phyloP scores from a whole-genome alignment of 2,888 invertebrate species.

The Eilema caniola region DNA sequence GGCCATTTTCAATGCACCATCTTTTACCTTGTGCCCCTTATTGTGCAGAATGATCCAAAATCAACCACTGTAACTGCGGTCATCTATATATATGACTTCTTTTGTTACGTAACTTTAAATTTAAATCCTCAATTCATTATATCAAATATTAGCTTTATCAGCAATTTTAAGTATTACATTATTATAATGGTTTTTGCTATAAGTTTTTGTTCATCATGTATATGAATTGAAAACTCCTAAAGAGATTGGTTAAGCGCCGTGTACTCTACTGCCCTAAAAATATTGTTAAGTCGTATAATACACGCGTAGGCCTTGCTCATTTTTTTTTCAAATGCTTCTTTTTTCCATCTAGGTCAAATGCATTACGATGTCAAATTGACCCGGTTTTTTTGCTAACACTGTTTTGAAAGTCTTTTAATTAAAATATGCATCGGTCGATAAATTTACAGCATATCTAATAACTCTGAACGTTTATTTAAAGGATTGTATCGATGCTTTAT shows the following conservation, averaged over 20 bases:
- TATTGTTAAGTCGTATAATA: constrained; percentile 40
- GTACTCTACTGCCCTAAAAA: constrained; percentile 47
- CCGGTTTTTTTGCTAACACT: constrained; percentile 67
- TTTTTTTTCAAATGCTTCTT: constrained; percentile 72
- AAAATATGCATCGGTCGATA: constrained; percentile 16
- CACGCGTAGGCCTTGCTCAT: constrained; percentile 60
- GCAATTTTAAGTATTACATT: background rate
- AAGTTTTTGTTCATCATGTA: constrained; percentile 18
- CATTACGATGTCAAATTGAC: constrained; percentile 81
- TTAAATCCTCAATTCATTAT: background rate
- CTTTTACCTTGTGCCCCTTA: constrained; percentile 87
- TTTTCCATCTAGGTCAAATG: constrained; percentile 80
- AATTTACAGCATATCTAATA: constrained; percentile 10
- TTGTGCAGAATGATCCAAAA: constrained; percentile 80
- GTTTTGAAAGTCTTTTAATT: constrained; percentile 47
- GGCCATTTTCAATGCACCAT: constrained; percentile 87
- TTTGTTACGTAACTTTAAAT: constrained; percentile 27
- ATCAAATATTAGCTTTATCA: background rate
- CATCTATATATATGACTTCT: constrained; percentile 41
- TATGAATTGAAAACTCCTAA: constrained; percentile 25
- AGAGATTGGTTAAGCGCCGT: constrained; percentile 32
- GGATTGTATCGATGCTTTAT: constrained; percentile 3
- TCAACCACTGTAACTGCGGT: constrained; percentile 58
- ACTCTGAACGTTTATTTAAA: background rate
- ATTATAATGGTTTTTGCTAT: constrained; percentile 8